These are phyloP conservation scores for Cololabis saira DNA, from an alignment of 2,113 vertebrate species.

Conservation along the genomic window DNA sequence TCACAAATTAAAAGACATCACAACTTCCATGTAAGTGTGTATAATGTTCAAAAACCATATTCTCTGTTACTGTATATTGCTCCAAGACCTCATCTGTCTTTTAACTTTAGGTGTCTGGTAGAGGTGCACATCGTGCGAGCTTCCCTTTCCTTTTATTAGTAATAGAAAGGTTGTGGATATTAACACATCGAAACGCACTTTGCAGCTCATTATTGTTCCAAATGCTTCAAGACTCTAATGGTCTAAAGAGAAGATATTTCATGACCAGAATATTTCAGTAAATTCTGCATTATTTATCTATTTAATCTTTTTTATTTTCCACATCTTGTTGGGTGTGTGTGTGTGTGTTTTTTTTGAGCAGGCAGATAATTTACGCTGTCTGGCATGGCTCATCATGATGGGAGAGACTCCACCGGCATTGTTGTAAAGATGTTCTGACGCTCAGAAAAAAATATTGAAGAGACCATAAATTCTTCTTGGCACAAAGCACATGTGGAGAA, in stretches of 20 bases:
- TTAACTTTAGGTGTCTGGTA: no score
- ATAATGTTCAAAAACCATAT: no score
- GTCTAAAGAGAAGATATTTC: constrained; percentile 24
- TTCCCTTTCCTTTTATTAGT: neutral
- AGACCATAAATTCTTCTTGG: constrained; percentile 41
- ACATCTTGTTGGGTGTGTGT: no score
- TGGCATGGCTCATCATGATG: neutral
- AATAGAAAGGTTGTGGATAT: constrained; percentile 40
- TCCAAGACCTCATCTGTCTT: no score
- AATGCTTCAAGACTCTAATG: constrained; percentile 29
- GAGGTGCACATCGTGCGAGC: no score
- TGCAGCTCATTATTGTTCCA: constrained; percentile 33
- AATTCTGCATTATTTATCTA: neutral
- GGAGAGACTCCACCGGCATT: constrained; percentile 3
- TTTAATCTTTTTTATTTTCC: neutral
- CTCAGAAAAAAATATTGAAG: constrained; percentile 15
- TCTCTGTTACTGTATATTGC: no score
- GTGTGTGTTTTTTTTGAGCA: constrained; percentile 17
- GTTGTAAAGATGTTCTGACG: constrained; percentile 30
- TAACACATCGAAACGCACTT: constrained; percentile 21
- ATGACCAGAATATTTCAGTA: constrained; percentile 15
- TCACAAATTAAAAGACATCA: no score
- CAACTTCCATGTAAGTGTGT: no score
- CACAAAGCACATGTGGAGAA: constrained; percentile 37
- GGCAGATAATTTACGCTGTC: constrained; percentile 3